Evolutionary conservation across 2,797 vertebrate genomes (phyloP).

Genomic region (Pelobates cultripes): DNA sequence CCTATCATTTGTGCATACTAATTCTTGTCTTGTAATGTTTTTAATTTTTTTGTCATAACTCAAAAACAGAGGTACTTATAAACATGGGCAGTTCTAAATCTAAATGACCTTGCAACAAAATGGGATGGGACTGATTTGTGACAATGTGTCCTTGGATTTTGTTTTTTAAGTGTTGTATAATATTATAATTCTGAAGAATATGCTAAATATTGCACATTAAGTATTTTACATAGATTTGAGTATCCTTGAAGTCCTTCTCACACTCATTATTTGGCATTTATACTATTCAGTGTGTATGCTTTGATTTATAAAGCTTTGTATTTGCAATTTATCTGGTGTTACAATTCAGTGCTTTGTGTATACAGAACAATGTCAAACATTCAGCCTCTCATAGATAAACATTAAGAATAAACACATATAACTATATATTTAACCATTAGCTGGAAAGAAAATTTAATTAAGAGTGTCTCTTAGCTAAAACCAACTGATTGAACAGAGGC

Average conservation of each 20-base stretch:
- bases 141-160: too few species aligned
- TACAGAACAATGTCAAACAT: neutral
- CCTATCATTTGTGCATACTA: too few species aligned
- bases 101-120: too few species aligned
- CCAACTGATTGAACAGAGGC: slow-evolving; percentile 6
- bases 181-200: too few species aligned
- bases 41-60: too few species aligned
- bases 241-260: neutral
- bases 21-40: too few species aligned
- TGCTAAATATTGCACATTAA: too few species aligned
- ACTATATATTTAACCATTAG: neutral
- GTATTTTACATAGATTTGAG: neutral
- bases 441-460: neutral
- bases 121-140: too few species aligned
- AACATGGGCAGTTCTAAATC: too few species aligned
- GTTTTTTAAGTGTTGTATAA: too few species aligned
- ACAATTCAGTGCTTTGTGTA: neutral
- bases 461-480: neutral
- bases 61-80: too few species aligned
- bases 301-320: neutral
- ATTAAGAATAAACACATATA: neutral
- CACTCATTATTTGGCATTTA: neutral
- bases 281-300: too few species aligned
- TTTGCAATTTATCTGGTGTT: neutral
- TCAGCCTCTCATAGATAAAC: neutral